These are phyloP conservation scores for Atractosteus spatula DNA, from an alignment of 2,113 vertebrate species.

Conservation along the genomic window DNA sequence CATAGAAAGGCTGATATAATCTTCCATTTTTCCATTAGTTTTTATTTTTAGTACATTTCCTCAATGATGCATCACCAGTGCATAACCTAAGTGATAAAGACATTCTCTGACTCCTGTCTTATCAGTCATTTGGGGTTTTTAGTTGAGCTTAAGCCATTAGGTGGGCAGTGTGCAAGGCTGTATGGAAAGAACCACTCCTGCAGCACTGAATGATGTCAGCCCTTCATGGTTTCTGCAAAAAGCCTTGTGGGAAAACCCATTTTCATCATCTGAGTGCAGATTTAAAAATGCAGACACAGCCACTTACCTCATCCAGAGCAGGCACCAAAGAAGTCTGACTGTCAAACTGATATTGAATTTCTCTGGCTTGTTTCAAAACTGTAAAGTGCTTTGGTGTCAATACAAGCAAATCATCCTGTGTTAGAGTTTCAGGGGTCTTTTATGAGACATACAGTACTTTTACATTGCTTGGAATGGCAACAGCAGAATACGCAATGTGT, in stretches of 20 bases:
- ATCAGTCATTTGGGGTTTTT: slow-evolving; percentile 62
- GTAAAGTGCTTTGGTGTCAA: no score
- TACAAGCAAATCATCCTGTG: no score
- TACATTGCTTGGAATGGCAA: no score
- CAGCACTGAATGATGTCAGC: slow-evolving; percentile 54
- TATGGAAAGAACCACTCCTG: slow-evolving; percentile 34
- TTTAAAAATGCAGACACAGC: neutral
- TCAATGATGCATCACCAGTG: slow-evolving; percentile 56
- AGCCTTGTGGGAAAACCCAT: slow-evolving; percentile 3
- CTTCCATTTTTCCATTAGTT: slow-evolving; percentile 46
- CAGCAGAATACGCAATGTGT: no score
- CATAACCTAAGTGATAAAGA: slow-evolving; percentile 45
- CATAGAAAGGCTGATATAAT: slow-evolving; percentile 55
- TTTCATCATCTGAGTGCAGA: neutral
- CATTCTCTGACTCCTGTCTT: slow-evolving; percentile 47
- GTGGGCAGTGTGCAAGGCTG: slow-evolving; percentile 41
- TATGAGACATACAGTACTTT: no score
- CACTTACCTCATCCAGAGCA: neutral
- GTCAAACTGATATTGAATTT: no score
- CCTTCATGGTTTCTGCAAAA: slow-evolving; percentile 32
- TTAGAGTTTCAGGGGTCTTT: no score
- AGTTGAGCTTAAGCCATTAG: slow-evolving; percentile 57
- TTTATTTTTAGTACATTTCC: slow-evolving; percentile 67
- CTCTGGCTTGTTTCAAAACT: no score
- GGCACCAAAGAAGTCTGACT: slow-evolving; percentile 17